Evolutionary conservation across 2,888 invertebrate genomes (phyloP), one percentile per base, ranked within the genome.

Genomic region (Acronicta psi): DNA sequence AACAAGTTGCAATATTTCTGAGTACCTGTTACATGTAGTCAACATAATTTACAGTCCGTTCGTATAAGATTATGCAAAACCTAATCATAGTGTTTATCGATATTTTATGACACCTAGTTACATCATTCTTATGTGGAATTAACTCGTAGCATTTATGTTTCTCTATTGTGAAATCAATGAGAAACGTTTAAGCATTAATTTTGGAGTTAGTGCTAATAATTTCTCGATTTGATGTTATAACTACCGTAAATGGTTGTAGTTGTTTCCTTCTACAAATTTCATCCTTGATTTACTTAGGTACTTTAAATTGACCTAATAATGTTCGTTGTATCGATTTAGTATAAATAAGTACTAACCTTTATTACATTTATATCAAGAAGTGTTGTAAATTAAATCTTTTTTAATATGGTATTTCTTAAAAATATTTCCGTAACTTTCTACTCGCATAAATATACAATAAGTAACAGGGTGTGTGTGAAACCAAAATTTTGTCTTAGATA

Each of bases 1-100:
- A 20, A 18, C 7, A n/a, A 6, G 5, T 42, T 36, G 13, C 14
- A 42, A 38, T n/a, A 44, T 68, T 41, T 49, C 14, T 38, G 38
- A 49, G 11, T 17, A 34, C 20, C 0, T 29, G 10, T 44, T 57
- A 17, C 29, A 20, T n/a, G 38, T 17, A 29, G 17, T 10, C 13
- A 41, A 38, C 38, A 38, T 50, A 49, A 1, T 44, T 11, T 41
- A n/a, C 41, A 52, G 25, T 53, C 8, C n/a, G 18, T 29, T 36
- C 42, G 17, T 40, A 53, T 14, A 14, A 40, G 14, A 46, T 70
- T 70, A 64, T 58, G 71, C 71, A 65, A 59, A 68, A 40, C 25
- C 11, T 23, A 25, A 36, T 36, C 25, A 51, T 59, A 63, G 45
- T 47, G 63, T 67, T 73, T 80, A 68, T 77, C 70, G 72, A 79